Evolutionary conservation across 2,888 invertebrate genomes (phyloP).

Genomic region (Phalangium opilio): DNA sequence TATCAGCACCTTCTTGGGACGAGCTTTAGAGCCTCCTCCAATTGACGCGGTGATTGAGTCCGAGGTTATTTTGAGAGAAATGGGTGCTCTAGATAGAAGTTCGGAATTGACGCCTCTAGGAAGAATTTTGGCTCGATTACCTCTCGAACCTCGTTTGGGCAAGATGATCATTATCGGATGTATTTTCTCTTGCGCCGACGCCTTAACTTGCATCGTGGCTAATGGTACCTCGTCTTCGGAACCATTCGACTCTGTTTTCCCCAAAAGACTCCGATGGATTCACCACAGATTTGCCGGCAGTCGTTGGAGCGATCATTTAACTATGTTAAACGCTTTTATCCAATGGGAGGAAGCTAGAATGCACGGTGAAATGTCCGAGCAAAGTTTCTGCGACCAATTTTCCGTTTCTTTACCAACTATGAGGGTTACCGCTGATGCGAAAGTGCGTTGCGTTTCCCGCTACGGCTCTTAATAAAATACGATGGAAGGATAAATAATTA

Average conservation of each 20-base stretch:
- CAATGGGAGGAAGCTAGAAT: constrained; percentile 39
- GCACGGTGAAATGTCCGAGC: constrained; percentile 47
- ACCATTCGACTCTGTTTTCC: constrained; percentile 51
- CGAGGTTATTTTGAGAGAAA: constrained; percentile 62
- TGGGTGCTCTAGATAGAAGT: constrained; percentile 72
- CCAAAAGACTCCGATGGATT: constrained; percentile 56
- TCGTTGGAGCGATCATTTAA: constrained; percentile 83
- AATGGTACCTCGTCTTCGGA: constrained; percentile 90
- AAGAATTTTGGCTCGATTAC: constrained; percentile 77
- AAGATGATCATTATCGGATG: constrained; percentile 95
- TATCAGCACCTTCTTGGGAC: constrained; percentile 86
- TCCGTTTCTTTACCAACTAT: constrained; percentile 76
- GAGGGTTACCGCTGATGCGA: constrained; percentile 81
- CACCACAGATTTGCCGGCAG: constrained; percentile 76
- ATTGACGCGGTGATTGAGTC: constrained; percentile 96
- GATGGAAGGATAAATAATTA: background rate
- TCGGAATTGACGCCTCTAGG: constrained; percentile 89
- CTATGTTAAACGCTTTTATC: constrained; percentile 82
- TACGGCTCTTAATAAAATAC: background rate
- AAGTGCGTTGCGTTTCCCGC: constrained; percentile 32
- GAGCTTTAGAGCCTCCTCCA: constrained; percentile 84
- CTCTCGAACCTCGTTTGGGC: constrained; percentile 88
- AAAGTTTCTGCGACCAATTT: constrained; percentile 77
- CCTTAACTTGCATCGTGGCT: constrained; percentile 83
- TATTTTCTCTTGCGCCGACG: constrained; percentile 55